Evolutionary conservation across 2,113 vertebrate genomes (phyloP), one percentile per base, ranked within the genome.

Genomic region (Budorcas taxicolor): DNA sequence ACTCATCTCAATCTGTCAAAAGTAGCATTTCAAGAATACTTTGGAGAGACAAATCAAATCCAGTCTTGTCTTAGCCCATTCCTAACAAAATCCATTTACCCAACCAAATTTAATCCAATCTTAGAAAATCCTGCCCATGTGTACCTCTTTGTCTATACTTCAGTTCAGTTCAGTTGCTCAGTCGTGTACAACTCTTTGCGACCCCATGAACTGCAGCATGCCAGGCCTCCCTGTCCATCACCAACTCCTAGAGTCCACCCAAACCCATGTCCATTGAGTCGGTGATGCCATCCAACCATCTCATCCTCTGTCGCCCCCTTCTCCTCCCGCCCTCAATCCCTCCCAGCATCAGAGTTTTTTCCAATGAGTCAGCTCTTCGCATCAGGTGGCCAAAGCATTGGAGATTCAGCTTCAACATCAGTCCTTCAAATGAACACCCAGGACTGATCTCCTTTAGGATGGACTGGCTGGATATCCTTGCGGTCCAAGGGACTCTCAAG

Each of bases 151-250:
- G 64, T n/a, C 64, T 71, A 71, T 36, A 64, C 16, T n/a, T n/a
- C 33, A 67, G 33, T 67, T 67, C 33, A 67, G 62, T 67, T n/a
- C 16, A 19, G 62, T 67, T 3, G 16, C 62, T 67, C 33, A 67
- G 62, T 19, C 2, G 0, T n/a, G 33, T n/a, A 2, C 62, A 13
- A 60, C 12, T 67, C 33, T n/a, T 67, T 71, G 17, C 0, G 4
- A 71, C n/a, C 17, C n/a, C 33, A 36, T 36, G n/a, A 71, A 71
- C 9, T 0, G 4, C n/a, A 71, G 64, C 17, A 36, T 0, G 17
- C 64, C 64, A 71, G 64, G 17, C n/a, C 64, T 71, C 64, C 17
- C n/a, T 36, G 64, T 36, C n/a, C 17, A 21, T 71, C 64, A 71
- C 33, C n/a, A 71, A 71, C 64, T 36, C 33, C n/a, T 0, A 2